Evolutionary conservation across 2,797 vertebrate genomes (phyloP), one percentile per base, ranked within the genome.

Genomic region (Bradypus variegatus): DNA sequence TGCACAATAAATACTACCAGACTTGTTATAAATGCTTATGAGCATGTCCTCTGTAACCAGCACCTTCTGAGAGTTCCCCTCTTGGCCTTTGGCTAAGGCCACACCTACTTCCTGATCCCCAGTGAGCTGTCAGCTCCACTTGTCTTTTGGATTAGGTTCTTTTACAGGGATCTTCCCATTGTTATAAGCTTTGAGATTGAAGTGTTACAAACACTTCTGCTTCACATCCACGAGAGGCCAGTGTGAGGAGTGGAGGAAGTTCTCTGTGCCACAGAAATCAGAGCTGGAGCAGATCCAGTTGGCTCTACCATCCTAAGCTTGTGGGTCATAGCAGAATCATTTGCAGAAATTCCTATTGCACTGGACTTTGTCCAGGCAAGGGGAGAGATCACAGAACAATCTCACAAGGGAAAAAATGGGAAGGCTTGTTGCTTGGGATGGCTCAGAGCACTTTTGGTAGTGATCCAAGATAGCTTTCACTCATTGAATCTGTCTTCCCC

Each of bases 321-420:
- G 77, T 75, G 91, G 94, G 82, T 93, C 91, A 86, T 25, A 38
- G 91, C 62, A 90, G 91, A 94, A 91, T 72, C 33, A 15, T 93
- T 94, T 45, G 19, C 89, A 94, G 92, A 95, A 89, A 75, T 93
- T 86, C 78, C 72, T 48, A 16, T 75, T 93, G 69, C 58, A 3
- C 84, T 96, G 96, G 94, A 88, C 92, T 80, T 94, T 88, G 84
- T 92, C 95, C 94, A 95, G 88, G 80, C 84, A 55, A 81, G 83
- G 86, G 65, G 88, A 93, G 89, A 86, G 93, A 94, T 95, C 94
- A 91, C 86, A 94, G 76, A 84, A 86, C 60, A 80, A 85, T 86
- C 86, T 95, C 91, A 94, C 94, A 89, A 90, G 94, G 89, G 88
- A 87, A 77, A 65, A 77, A 88, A 86, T 45, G 31, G 65, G 81